A percentile compares a stretch with the other conserved stretches of the same genome.
These are phyloP conservation scores for Rhadina sibilatrix DNA, from an alignment of 2,113 vertebrate species.

Conservation along the genomic window DNA sequence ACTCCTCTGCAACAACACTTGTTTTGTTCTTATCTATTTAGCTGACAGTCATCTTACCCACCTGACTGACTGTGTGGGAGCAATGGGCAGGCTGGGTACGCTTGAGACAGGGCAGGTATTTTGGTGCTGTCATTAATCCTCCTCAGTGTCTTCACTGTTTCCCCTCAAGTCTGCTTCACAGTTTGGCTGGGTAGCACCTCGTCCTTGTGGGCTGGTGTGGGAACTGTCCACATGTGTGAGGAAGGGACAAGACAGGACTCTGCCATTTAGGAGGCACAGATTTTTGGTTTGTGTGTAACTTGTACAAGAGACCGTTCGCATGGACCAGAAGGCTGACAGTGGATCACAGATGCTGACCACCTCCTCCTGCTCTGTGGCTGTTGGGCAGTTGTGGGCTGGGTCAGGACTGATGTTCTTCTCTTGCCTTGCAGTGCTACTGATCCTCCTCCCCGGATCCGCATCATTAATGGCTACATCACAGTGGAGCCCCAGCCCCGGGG, in stretches of 20 bases:
- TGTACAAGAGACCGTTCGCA: fast-evolving
- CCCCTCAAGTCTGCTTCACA: neutral
- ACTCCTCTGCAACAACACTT: neutral
- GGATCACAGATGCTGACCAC: neutral
- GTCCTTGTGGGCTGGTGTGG: fast-evolving
- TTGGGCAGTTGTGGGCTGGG: neutral
- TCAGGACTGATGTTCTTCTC: neutral
- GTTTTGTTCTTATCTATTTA: neutral
- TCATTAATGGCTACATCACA: slow-evolving; percentile 81
- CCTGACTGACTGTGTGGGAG: neutral
- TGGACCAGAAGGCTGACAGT: neutral
- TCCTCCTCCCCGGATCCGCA: slow-evolving; percentile 72
- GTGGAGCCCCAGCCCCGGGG: slow-evolving; percentile 63
- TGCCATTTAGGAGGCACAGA: neutral
- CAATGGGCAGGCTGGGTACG: neutral
- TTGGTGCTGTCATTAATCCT: neutral
- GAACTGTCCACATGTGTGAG: neutral
- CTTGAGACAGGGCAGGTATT: neutral
- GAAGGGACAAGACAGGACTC: neutral
- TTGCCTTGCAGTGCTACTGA: slow-evolving; percentile 70
- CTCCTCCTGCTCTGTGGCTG: neutral
- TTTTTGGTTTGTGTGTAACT: neutral
- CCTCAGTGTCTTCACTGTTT: neutral
- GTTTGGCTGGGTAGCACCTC: neutral
- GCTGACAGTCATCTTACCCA: neutral